These are phyloP conservation scores for Oxygymnocypris stewartii DNA, from an alignment of 2,113 vertebrate genomes.

Conservation along the genomic window DNA sequence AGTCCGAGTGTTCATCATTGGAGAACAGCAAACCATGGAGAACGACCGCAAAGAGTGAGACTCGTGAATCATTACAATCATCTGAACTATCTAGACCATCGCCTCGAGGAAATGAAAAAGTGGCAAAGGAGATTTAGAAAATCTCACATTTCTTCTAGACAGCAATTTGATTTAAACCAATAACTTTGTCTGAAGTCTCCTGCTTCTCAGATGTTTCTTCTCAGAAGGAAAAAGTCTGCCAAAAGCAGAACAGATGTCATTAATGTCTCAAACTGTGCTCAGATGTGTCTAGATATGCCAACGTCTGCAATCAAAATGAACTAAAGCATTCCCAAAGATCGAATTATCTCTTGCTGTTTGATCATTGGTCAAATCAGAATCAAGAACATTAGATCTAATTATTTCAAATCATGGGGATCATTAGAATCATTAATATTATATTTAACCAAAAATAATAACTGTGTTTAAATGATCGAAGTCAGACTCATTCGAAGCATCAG, in stretches of 20 bases:
- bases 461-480: background rate
- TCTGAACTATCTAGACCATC: background rate
- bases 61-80: background rate
- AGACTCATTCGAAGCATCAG: background rate
- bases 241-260: background rate
- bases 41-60: constrained; percentile 73
- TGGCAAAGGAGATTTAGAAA: background rate
- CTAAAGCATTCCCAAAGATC: background rate
- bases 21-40: constrained; percentile 70
- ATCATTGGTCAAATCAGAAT: background rate
- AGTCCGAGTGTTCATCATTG: constrained; percentile 74
- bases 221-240: background rate
- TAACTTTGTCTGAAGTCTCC: background rate
- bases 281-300: background rate
- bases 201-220: background rate
- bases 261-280: background rate
- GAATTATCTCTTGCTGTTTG: background rate
- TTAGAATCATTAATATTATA: background rate
- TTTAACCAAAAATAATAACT: background rate
- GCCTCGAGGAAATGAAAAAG: background rate
- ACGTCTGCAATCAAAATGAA: background rate
- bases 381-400: background rate
- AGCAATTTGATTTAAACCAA: background rate
- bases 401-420: background rate
- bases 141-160: background rate